Base-by-base conservation (phyloP, 2,113 vertebrate genomes). In the Galbula dea region DNA sequence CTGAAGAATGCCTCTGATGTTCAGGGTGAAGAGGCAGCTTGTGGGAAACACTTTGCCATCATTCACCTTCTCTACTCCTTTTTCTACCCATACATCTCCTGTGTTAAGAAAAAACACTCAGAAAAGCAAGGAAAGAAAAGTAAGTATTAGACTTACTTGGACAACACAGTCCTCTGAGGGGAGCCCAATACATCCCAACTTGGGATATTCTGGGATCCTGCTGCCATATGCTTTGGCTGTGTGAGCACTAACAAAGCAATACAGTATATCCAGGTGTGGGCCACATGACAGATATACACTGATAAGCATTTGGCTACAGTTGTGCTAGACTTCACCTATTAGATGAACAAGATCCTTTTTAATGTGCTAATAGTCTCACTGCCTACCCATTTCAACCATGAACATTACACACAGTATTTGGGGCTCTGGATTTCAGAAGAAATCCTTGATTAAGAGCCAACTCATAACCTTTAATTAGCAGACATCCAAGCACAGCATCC, bases 381-480 rank as follows among this genome's bases (percentile, higher is more conserved):
- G 81, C 48, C 36, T 61, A 49, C 29, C 20, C 18, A 62, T 86
- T 89, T 83, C 76, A 83, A 66, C 57, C 37, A 76, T 20, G 39
- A 84, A 77, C 36, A 61, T 80, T 72, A 30, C 54, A 85, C 80
- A 90, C 52, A 41, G 62, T 68, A 52, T 83, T 36, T 74, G 22
- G 48, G 71, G 41, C 80, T 90, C 37, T 63, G 81, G 76, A 95
- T 96, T 92, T 87, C 88, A 91, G 71, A 89, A 80, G 72, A 96
- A 93, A 95, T 76, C 63, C 81, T 95, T 97, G 96, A 98, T 97
- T 97, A 98, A 94, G 78, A 93, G 79, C 57, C 96, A 94, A 89
- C 77, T 92, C 69, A 90, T 96, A 97, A 97, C 97, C 95, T 97
- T 97, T 97, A 90, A 97, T 97, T 97, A 97, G 90, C 92, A 96